Conservation (phyloP, 2,797 vertebrate species). For the Echeneis naucrates region DNA sequence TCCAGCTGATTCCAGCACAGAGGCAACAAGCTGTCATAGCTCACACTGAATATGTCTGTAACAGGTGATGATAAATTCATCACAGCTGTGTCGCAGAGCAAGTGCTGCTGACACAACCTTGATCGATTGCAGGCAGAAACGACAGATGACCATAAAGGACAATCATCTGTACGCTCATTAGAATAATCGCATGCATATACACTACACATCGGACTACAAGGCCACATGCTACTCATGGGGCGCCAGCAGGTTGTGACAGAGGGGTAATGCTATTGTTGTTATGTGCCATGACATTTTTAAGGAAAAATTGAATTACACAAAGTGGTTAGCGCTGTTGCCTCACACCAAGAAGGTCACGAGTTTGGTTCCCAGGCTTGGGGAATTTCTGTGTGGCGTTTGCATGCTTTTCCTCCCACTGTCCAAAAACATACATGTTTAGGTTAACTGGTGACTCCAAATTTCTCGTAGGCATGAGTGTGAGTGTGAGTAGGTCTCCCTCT, state of each 20-base stretch:
- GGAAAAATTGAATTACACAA: slow-evolving; percentile 26
- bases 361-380: too few relatives aligned
- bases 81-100: slow-evolving; percentile 65
- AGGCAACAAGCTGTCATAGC: slow-evolving; percentile 57
- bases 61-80: slow-evolving; percentile 75
- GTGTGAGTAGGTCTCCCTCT: too few relatives aligned
- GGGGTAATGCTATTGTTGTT: slow-evolving; percentile 44
- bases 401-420: too few relatives aligned
- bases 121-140: slow-evolving; percentile 77
- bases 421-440: too few relatives aligned
- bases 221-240: slow-evolving; percentile 45
- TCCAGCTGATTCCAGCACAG: slow-evolving; percentile 41
- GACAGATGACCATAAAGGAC: slow-evolving; percentile 85
- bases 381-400: too few relatives aligned
- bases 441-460: too few relatives aligned
- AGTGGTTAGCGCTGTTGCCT: too few relatives aligned
- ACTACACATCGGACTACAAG: slow-evolving; percentile 52
- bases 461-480: too few relatives aligned
- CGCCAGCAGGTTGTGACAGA: slow-evolving; percentile 39
- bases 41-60: slow-evolving; percentile 55
- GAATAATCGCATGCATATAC: slow-evolving; percentile 77
- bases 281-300: slow-evolving; percentile 30
- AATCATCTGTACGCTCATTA: slow-evolving; percentile 78
- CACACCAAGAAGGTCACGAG: too few relatives aligned
- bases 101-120: slow-evolving; percentile 75